A percentile compares a stretch with the other conserved stretches of the same genome.
These are phyloP conservation scores for Melanogrammus aeglefinus DNA, from an alignment of 2,797 vertebrate genomes.

Conservation along the genomic window DNA sequence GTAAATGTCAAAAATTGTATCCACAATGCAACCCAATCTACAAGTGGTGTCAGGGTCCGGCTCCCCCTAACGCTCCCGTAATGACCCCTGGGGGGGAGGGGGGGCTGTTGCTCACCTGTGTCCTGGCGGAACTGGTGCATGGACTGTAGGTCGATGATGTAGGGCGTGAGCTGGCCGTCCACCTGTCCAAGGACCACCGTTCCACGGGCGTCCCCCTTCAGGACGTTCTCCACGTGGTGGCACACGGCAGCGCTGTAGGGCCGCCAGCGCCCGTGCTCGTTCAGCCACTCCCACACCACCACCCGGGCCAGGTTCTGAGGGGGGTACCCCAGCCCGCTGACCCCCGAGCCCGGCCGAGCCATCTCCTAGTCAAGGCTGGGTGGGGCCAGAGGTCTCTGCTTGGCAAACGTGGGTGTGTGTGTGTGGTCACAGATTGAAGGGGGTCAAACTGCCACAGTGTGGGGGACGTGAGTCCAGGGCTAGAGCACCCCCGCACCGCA, in stretches of 20 bases:
- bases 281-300: slow-evolving; percentile 98
- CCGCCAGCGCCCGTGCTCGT: slow-evolving; percentile 92
- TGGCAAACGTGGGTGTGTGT: neutral
- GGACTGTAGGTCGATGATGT: slow-evolving; percentile 93
- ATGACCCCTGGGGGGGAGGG: neutral
- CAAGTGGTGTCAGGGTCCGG: neutral
- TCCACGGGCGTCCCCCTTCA: slow-evolving; percentile 87
- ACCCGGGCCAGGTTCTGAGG: slow-evolving; percentile 90
- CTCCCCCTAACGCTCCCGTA: neutral
- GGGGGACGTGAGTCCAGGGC: slow-evolving; percentile 28
- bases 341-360: slow-evolving; percentile 60
- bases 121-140: slow-evolving; percentile 98
- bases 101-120: slow-evolving; percentile 81
- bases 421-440: neutral
- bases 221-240: slow-evolving; percentile 92
- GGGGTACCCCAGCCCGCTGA: slow-evolving; percentile 80
- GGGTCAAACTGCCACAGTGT: neutral
- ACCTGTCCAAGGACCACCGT: slow-evolving; percentile 92
- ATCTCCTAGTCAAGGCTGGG: slow-evolving; percentile 31
- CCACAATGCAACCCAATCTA: neutral
- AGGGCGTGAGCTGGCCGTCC: slow-evolving; percentile 87
- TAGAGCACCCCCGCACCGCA: slow-evolving; percentile 47
- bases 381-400: neutral
- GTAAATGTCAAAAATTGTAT: neutral
- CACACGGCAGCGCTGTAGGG: slow-evolving; percentile 90